Base-by-base conservation (phyloP, 2,797 vertebrate species). In the Phoxinus dragarum region DNA sequence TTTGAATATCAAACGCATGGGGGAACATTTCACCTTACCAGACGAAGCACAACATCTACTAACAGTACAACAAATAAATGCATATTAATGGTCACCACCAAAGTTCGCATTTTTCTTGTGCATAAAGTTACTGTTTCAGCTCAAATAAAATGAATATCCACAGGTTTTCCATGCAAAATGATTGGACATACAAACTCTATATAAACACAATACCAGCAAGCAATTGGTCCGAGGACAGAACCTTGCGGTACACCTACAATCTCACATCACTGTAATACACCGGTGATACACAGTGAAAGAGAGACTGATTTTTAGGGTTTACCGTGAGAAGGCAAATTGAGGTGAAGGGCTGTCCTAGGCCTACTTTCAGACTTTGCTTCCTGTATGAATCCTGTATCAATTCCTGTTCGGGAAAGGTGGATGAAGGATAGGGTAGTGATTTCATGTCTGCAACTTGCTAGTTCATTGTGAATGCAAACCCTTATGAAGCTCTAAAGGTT, bases 331-430 rank as follows among this genome's bases (percentile, higher is more conserved):
- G 92, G 93, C 91, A 96, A 95, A 95, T 75, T 94, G 92, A 96
- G 95, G 86, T 94, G 94, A 91, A 96, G 92, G 92, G 91, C 91
- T 83, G 93, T 96, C 94, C 94, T 95, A 95, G 94, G 91, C 90
- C 93, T 94, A 93, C 89, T 91, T 90, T 95, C 93, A 85, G 93
- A 92, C 87, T 86, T 82, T 82, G 91, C 90, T 86, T 96, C 95
- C 90, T 93, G 92, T 93, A 88, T 94, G 91, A 93, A 91, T 91
- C 93, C 94, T 95, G 87, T 86, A 44, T 86, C 84, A 87, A 84
- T 82, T 80, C 89, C 89, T 88, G 91, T 89, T 85, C 83, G 81
- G 89, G 88, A 84, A 85, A 88, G 89, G 88, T 88, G 91, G 89
- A 92, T 89, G 87, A 92, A 92, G 91, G 88, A 93, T 86, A 93